Percentiles rank a stretch among this genome's conserved stretches.
phyloP scores from a whole-genome alignment of 2,113 vertebrate genomes.

The Myotis lucifugus region DNA sequence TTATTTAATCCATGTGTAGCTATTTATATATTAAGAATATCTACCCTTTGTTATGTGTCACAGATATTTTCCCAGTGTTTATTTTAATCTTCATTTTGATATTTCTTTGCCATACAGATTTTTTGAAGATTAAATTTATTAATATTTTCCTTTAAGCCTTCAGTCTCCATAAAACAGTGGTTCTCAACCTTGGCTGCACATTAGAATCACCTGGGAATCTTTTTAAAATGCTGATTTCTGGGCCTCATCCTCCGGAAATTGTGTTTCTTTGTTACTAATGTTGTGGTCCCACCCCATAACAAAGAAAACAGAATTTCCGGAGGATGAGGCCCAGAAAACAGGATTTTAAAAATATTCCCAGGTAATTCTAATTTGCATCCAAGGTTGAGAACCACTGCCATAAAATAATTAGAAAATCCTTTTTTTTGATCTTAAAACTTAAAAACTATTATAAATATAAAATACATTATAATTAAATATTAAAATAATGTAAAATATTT shows the following conservation, averaged over 20 bases:
- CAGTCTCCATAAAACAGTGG: not conserved
- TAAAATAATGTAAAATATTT: not conserved
- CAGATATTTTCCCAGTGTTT: not conserved
- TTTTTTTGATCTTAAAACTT: not conserved
- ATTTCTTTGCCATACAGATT: not conserved
- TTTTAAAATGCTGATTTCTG: too few relatives aligned
- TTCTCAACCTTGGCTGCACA: too few relatives aligned
- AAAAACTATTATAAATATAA: slow-evolving; percentile 22
- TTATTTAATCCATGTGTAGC: not conserved
- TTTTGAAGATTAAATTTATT: slow-evolving; percentile 35
- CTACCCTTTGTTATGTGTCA: not conserved
- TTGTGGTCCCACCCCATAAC: too few relatives aligned
- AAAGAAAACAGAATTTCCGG: too few relatives aligned
- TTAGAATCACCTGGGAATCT: too few relatives aligned
- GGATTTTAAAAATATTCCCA: too few relatives aligned
- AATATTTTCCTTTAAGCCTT: not conserved
- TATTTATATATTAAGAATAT: not conserved
- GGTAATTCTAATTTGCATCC: too few relatives aligned
- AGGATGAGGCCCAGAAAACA: too few relatives aligned
- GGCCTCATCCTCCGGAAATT: too few relatives aligned
- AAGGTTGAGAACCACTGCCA: not conserved
- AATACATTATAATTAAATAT: slow-evolving; percentile 3
- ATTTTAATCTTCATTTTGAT: slow-evolving; percentile 1
- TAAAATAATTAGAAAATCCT: not conserved
- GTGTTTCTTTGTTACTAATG: too few relatives aligned